Percentiles rank a stretch among this genome's conserved stretches.
These are phyloP conservation scores for Rhabdomys pumilio DNA, from an alignment of 2,797 vertebrate species.

Conservation along the genomic window DNA sequence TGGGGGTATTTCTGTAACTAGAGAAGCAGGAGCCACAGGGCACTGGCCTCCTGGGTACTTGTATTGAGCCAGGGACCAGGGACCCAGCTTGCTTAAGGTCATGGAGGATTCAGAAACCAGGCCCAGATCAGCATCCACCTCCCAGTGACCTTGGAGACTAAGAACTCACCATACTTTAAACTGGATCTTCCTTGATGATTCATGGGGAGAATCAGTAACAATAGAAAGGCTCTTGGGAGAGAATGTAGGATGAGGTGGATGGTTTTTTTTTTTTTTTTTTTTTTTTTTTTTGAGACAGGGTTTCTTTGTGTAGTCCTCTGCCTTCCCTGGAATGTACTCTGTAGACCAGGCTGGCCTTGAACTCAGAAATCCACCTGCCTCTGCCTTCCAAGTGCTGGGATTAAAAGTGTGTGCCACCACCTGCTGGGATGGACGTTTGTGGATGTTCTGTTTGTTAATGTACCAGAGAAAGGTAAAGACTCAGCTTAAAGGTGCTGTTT, in stretches of 20 bases:
- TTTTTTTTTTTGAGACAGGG: neutral
- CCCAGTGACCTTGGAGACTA: neutral
- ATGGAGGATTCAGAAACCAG: neutral
- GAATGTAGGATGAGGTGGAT: no score
- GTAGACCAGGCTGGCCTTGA: neutral
- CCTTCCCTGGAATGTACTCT: neutral
- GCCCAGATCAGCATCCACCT: fast-evolving
- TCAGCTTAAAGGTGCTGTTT: neutral
- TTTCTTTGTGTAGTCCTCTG: neutral
- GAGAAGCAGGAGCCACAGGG: neutral
- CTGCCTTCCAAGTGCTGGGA: neutral
- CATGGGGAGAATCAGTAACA: neutral
- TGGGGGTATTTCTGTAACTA: no score
- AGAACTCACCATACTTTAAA: neutral
- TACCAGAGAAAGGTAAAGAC: neutral
- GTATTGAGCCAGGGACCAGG: neutral
- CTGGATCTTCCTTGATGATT: neutral
- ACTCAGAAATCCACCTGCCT: neutral
- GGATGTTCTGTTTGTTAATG: neutral
- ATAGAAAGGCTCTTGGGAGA: neutral
- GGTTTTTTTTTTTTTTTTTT: neutral
- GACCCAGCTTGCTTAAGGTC: neutral
- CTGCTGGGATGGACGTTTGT: neutral
- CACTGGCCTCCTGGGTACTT: neutral
- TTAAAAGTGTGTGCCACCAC: neutral